Evolutionary conservation across 2,888 invertebrate species (phyloP).

Genomic region (Parochlus steinenii): DNA sequence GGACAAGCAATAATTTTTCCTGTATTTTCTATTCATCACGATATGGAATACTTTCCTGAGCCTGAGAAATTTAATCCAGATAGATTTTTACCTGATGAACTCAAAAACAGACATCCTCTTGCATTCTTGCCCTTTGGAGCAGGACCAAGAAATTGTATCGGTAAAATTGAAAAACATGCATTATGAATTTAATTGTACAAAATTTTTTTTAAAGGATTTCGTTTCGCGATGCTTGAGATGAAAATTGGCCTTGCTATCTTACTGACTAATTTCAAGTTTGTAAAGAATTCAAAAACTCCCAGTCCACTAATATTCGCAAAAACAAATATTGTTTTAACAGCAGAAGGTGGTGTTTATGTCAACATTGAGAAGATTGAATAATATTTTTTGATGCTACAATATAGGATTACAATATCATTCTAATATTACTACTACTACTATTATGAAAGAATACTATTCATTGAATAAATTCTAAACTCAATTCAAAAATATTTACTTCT

Average conservation of each 20-base stretch:
- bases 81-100: conserved; percentile 1
- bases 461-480: no score
- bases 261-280: conserved; percentile 7
- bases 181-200: neutral
- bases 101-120: conserved; percentile 1
- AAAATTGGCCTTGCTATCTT: conserved; percentile 10
- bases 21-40: conserved; percentile 10
- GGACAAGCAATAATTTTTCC: neutral
- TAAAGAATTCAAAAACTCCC: conserved; percentile 6
- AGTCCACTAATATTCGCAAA: conserved; percentile 2
- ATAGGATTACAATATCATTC: no score
- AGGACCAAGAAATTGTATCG: conserved; percentile 8
- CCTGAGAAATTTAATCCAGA: conserved; percentile 8
- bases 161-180: neutral
- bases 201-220: neutral
- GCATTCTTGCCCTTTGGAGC: conserved; percentile 10
- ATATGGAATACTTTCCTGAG: conserved; percentile 1
- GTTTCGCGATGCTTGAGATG: conserved; percentile 6
- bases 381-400: no score
- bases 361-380: conserved; percentile 7
- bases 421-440: no score
- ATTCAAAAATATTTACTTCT: no score
- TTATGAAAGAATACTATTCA: no score
- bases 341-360: conserved; percentile 5
- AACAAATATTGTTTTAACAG: conserved; percentile 6